These are phyloP conservation scores for Drosophila orosa DNA, from an alignment of 1,140 invertebrate species.

Conservation along the genomic window DNA sequence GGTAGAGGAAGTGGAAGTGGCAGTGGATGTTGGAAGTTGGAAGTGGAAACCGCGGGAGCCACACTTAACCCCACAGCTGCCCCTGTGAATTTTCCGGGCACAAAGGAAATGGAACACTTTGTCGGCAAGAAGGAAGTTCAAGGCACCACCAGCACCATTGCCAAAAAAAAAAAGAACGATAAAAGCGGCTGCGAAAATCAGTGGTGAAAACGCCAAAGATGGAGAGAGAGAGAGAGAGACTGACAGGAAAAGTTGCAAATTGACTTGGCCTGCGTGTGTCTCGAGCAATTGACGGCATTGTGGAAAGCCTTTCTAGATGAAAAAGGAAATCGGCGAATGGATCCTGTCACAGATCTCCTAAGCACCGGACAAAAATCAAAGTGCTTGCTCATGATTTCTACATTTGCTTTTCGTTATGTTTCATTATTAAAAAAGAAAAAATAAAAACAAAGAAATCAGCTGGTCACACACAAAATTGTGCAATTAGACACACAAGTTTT, in stretches of 20 bases:
- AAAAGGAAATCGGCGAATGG: constrained; percentile 44
- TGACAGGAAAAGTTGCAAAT: constrained; percentile 66
- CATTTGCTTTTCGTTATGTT: too few species aligned
- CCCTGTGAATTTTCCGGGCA: constrained; percentile 25
- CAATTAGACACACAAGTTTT: too few species aligned
- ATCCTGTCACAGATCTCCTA: constrained; percentile 29
- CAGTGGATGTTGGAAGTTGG: constrained; percentile 6
- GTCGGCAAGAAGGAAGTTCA: constrained; percentile 32
- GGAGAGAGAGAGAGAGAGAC: neutral
- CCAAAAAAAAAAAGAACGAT: constrained; percentile 9
- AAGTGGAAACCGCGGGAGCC: constrained; percentile 53
- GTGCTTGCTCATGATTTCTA: too few species aligned
- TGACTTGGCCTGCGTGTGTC: constrained; percentile 42
- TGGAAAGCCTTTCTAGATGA: constrained; percentile 51
- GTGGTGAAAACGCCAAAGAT: constrained; percentile 3
- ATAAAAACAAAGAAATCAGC: neutral
- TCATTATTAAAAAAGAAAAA: neutral
- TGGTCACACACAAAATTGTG: too few species aligned
- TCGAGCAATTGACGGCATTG: constrained; percentile 8
- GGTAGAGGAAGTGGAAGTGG: constrained; percentile 5
- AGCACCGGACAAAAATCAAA: neutral
- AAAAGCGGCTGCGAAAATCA: constrained; percentile 5
- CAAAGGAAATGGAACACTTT: constrained; percentile 78
- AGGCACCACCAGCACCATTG: constrained; percentile 29
- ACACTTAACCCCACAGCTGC: constrained; percentile 39